These are phyloP conservation scores for Hedya salicella DNA, from an alignment of 2,888 invertebrate genomes.

Conservation along the genomic window DNA sequence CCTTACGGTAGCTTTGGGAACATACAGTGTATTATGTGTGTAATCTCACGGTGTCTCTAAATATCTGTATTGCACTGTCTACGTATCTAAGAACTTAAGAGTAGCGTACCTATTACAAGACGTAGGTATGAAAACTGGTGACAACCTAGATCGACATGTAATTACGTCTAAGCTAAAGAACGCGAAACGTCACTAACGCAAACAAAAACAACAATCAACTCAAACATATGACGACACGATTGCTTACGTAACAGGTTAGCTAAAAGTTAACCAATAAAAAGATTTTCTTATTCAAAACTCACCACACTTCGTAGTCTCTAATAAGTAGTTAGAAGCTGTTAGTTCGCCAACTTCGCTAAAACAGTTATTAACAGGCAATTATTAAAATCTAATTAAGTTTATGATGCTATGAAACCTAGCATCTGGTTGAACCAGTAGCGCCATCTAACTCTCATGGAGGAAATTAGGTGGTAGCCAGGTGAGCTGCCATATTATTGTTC, in stretches of 20 bases:
- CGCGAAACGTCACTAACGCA: constrained; percentile 17
- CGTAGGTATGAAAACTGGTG: constrained; percentile 10
- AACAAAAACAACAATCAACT: constrained; percentile 23
- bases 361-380: constrained; percentile 43
- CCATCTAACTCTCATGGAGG: constrained; percentile 20
- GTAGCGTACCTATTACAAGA: no score
- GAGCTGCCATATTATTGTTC: background rate
- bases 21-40: no score
- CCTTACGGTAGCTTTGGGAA: no score
- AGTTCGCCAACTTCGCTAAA: constrained; percentile 36
- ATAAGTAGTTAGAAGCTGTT: constrained; percentile 36
- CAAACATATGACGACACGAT: constrained; percentile 4
- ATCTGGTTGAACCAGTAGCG: constrained; percentile 20
- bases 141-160: constrained; percentile 6
- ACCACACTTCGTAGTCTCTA: constrained; percentile 14
- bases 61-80: no score
- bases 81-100: no score
- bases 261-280: constrained; percentile 2
- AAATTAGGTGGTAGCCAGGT: background rate
- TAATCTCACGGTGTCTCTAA: no score
- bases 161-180: constrained; percentile 25
- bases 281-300: background rate
- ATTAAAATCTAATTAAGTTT: constrained; percentile 43
- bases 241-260: constrained; percentile 23
- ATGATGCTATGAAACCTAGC: constrained; percentile 34